phyloP scores from a whole-genome alignment of 2,113 vertebrate species.

The Gymnarchus niloticus region DNA sequence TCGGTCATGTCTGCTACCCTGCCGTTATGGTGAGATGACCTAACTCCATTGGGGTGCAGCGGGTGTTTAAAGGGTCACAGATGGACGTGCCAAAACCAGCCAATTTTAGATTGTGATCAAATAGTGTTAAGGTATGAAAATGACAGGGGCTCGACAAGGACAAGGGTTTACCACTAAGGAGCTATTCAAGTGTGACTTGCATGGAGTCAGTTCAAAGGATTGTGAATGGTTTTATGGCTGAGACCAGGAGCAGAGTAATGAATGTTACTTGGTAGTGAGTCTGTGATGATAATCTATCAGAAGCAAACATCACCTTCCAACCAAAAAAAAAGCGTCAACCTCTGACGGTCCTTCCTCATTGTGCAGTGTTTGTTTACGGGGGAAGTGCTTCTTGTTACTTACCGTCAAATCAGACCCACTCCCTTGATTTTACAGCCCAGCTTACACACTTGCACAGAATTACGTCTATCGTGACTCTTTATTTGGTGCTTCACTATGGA shows the following conservation, averaged over 20 bases:
- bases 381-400: neutral
- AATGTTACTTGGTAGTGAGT: neutral
- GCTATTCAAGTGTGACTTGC: neutral
- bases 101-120: neutral
- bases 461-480: neutral
- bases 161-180: neutral
- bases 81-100: neutral
- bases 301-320: neutral
- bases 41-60: too few species aligned
- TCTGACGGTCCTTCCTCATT: neutral
- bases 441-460: neutral
- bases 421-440: neutral
- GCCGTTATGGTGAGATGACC: neutral
- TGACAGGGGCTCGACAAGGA: neutral
- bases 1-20: neutral
- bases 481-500: neutral
- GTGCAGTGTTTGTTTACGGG: neutral
- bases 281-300: neutral
- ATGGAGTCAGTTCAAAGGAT: neutral
- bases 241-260: too few species aligned
- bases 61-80: too few species aligned
- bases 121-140: neutral
- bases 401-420: neutral
- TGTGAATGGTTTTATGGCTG: neutral
- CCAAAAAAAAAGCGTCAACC: neutral